phyloP scores from a whole-genome alignment of 1,140 invertebrate species.

The Sinonovacula constricta region DNA sequence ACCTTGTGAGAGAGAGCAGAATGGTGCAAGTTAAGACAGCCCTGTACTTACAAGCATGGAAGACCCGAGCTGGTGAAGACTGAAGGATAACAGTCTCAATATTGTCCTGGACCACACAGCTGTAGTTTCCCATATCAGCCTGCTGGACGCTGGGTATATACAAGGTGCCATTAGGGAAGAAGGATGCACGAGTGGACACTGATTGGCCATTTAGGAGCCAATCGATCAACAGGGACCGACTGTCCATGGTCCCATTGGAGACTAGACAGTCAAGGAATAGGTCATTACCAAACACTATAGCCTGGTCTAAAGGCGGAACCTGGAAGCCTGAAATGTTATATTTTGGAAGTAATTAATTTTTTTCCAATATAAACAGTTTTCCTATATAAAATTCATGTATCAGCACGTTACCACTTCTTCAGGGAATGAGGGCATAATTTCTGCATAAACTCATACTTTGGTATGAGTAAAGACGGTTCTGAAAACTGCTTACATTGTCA shows the following conservation, averaged over 20 bases:
- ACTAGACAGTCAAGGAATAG: constrained; percentile 54
- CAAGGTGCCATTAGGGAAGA: constrained; percentile 59
- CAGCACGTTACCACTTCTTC: too few species aligned
- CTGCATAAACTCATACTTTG: too few species aligned
- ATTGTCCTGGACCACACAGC: constrained; percentile 38
- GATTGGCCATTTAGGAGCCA: constrained; percentile 47
- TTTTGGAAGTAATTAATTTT: too few species aligned
- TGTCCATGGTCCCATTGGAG: background rate
- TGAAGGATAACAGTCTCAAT: background rate
- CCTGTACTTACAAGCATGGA: constrained; percentile 59
- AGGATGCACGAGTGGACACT: constrained; percentile 16
- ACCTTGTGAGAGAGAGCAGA: background rate
- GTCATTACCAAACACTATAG: constrained; percentile 47
- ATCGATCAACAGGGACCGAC: constrained; percentile 10
- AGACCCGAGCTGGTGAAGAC: constrained; percentile 39
- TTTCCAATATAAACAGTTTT: too few species aligned
- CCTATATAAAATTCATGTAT: too few species aligned
- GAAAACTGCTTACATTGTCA: too few species aligned
- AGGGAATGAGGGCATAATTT: too few species aligned
- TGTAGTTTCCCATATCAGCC: constrained; percentile 60
- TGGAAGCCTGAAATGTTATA: constrained; percentile 54
- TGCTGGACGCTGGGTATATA: constrained; percentile 41
- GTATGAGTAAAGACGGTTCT: too few species aligned
- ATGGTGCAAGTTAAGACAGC: background rate
- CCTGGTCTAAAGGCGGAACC: constrained; percentile 35